Evolutionary conservation across 2,888 invertebrate genomes (phyloP).

Genomic region (Campopleginae sp.): DNA sequence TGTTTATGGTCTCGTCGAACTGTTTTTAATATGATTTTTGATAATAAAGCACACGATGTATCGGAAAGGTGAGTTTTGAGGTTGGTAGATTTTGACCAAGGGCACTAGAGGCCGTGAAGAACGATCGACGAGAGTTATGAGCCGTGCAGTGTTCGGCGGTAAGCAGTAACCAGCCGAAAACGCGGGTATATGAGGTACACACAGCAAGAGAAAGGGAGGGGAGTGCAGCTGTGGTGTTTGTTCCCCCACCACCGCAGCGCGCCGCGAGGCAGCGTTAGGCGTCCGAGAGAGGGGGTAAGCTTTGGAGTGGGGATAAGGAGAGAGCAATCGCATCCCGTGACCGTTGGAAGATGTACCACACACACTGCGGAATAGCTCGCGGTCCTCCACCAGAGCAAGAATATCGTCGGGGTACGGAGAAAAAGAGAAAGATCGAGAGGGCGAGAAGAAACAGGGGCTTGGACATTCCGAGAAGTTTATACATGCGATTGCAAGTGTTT

Average conservation of each 20-base stretch:
- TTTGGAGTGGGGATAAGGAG: conserved; percentile 56
- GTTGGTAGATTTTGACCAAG: not conserved
- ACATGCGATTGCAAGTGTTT: conserved; percentile 35
- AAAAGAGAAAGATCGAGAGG: conserved; percentile 16
- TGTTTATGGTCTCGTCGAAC: no score
- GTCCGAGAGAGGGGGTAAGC: not conserved
- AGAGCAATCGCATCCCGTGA: conserved; percentile 67
- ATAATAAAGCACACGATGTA: not conserved
- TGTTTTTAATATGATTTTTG: no score
- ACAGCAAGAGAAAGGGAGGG: conserved; percentile 6
- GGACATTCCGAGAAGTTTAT: conserved; percentile 36
- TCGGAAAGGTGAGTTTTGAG: not conserved
- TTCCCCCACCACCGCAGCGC: conserved; percentile 52
- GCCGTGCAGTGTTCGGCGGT: not conserved
- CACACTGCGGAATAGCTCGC: conserved; percentile 59
- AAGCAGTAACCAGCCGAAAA: conserved; percentile 32
- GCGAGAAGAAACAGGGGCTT: conserved; percentile 15
- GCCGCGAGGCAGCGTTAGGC: conserved; percentile 8
- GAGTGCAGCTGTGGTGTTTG: conserved; percentile 25
- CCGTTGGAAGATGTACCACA: conserved; percentile 70
- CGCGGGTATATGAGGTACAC: not conserved
- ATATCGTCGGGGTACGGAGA: conserved; percentile 40
- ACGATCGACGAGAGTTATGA: conserved; percentile 4
- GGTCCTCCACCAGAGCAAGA: conserved; percentile 63
- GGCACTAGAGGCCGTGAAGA: not conserved